A percentile compares a stretch with the other conserved stretches of the same genome.
Evolutionary conservation across 2,113 vertebrate genomes (phyloP).

Genomic region (Ptilonorhynchus violaceus): DNA sequence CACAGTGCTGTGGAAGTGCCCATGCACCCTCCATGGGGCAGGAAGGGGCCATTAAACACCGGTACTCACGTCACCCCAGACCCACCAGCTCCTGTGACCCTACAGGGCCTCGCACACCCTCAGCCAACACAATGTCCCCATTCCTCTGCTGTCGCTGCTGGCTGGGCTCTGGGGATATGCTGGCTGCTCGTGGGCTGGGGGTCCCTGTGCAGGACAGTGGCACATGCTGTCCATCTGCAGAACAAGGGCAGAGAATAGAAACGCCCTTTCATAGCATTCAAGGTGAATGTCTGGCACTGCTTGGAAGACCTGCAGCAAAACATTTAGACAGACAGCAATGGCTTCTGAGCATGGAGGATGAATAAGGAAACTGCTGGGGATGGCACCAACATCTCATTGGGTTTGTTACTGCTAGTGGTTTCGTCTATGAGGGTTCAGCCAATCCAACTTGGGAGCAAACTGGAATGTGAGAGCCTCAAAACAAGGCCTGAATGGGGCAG

Average conservation of each 20-base stretch:
- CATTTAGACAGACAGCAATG: neutral
- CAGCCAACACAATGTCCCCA: neutral
- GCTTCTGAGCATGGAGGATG: neutral
- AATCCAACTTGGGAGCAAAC: neutral
- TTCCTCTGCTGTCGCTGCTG: neutral
- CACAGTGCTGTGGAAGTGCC: neutral
- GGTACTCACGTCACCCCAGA: no score
- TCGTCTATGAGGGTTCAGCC: neutral
- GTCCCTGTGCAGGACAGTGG: no score
- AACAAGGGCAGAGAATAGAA: no score
- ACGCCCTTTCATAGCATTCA: neutral
- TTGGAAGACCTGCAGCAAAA: neutral
- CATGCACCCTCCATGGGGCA: no score
- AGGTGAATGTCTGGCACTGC: accelerated
- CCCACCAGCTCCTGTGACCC: no score
- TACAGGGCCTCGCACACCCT: neutral
- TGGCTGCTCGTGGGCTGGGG: neutral
- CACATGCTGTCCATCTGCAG: neutral
- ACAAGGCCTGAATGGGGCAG: neutral
- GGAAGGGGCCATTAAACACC: no score
- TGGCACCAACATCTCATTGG: accelerated
- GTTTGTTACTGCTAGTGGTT: neutral
- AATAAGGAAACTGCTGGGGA: neutral
- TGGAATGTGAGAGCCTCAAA: neutral
- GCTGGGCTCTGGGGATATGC: neutral